Evolutionary conservation across 2,113 vertebrate genomes (phyloP), one percentile per base, ranked within the genome.

Genomic region (Marmota flaviventris): DNA sequence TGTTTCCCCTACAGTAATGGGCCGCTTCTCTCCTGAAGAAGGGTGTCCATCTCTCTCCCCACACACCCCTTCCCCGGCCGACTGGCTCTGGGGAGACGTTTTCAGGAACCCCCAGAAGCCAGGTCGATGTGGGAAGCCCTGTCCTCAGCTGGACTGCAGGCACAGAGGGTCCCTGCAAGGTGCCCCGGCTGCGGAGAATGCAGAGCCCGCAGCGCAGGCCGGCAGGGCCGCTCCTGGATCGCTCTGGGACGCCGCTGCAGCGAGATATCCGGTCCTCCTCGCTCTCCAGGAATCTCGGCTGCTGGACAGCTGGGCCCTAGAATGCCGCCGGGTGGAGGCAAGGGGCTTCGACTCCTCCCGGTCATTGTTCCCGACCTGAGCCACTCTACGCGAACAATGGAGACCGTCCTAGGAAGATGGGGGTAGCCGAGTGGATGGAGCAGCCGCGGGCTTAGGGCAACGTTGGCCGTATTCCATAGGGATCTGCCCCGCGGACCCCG

Each of bases 181-280:
- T 67, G 81, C 76, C 18, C 51, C 2, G 0, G 24, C 10, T 39
- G 61, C 8, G 0, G 48, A 89, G 42, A 69, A 65, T 1, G 2
- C 32, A 34, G 24, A 5, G 0, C 18, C 0, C 0, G n/a, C 61
- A 10, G 37, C 14, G 1, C 29, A 25, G 39, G 34, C 32, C 4
- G 18, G 67, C 27, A 1, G 3, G 39, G 34, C n/a, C 2, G 18
- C 85, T 82, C 27, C 29, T 1, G 61, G 42, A 8, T 12, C 2
- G 18, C 12, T 14, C 88, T 3, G 53, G 2, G 18, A 3, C 8
- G 61, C 20, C 12, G 45, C 27, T 1, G 29, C 5, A 5, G 4
- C 0, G 3, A 63, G 13, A 77, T 34, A 69, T 42, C 53, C 20
- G 72, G 67, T 63, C 72, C 4, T 17, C 48, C 81, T 65, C 27